phyloP scores from a whole-genome alignment of 1,140 invertebrate species.

The Bathynomus jamesi region DNA sequence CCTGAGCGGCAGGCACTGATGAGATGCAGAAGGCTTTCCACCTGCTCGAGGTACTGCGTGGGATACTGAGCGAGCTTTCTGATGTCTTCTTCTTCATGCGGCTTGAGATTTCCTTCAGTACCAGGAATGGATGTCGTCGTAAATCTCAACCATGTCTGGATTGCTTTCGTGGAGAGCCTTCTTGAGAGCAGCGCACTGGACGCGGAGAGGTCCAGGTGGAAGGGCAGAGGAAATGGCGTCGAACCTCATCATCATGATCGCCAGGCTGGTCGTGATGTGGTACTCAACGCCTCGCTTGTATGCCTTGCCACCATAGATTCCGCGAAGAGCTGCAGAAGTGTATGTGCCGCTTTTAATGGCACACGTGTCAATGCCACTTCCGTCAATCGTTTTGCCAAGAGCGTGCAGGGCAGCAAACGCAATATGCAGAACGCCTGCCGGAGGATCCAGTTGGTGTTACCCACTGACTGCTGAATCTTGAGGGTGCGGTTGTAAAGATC shows the following conservation, averaged over 20 bases:
- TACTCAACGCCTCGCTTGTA: not conserved
- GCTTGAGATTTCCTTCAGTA: constrained; percentile 41
- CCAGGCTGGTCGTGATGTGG: not conserved
- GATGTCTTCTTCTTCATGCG: not conserved
- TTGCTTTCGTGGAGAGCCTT: not conserved
- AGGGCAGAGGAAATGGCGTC: not conserved
- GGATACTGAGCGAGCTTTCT: not conserved
- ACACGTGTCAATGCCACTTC: not conserved
- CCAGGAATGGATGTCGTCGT: not conserved
- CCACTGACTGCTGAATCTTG: constrained; percentile 2
- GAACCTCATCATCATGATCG: constrained; percentile 13
- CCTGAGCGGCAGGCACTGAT: constrained; percentile 6
- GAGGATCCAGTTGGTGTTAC: constrained; percentile 10
- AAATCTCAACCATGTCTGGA: not conserved
- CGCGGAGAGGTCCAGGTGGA: not conserved
- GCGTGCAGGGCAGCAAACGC: constrained; percentile 11
- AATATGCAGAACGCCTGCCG: constrained; percentile 7
- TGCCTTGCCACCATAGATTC: not conserved
- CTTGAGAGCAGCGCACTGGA: not conserved
- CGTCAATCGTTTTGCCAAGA: constrained; percentile 4
- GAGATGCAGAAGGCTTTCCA: constrained; percentile 5
- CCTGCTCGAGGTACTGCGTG: constrained; percentile 5
- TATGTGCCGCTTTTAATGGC: not conserved
- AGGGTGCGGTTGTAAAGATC: constrained; percentile 8
- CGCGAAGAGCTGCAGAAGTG: not conserved